A percentile compares a stretch with the other conserved stretches of the same genome.
phyloP scores from a whole-genome alignment of 1,140 invertebrate species.

The Phymorhynchus buccinoides region DNA sequence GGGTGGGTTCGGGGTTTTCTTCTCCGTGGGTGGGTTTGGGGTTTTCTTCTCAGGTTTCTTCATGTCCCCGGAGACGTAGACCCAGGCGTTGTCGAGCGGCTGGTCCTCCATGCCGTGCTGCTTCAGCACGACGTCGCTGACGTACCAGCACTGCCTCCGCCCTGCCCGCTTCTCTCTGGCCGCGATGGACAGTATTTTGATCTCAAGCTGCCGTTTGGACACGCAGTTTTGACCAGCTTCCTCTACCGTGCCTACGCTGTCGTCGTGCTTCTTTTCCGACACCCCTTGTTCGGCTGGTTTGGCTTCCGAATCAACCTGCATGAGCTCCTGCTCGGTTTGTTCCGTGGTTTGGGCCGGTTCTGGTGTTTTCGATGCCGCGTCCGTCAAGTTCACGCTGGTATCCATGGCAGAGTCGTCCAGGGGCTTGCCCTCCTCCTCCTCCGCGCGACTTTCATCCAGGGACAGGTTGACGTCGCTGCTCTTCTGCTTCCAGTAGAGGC shows the following conservation, averaged over 20 bases:
- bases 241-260: slow-evolving; percentile 39
- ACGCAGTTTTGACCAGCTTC: slow-evolving; percentile 54
- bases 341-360: neutral
- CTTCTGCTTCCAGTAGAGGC: slow-evolving; percentile 77
- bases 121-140: slow-evolving; percentile 77
- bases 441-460: slow-evolving; percentile 8
- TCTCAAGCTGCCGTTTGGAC: slow-evolving; percentile 70
- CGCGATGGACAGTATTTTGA: slow-evolving; percentile 75
- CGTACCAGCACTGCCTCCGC: slow-evolving; percentile 81
- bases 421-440: neutral
- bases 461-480: slow-evolving; percentile 59
- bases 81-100: slow-evolving; percentile 40
- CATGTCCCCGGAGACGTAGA: slow-evolving; percentile 31
- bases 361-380: neutral
- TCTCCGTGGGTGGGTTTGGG: neutral
- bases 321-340: neutral
- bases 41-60: slow-evolving; percentile 24
- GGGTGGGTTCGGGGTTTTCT: slow-evolving; percentile 13
- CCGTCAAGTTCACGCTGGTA: neutral
- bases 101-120: slow-evolving; percentile 77
- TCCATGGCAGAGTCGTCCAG: neutral
- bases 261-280: neutral
- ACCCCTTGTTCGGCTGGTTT: neutral
- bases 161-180: slow-evolving; percentile 73
- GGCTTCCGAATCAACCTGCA: neutral